Evolutionary conservation across 92 coral and sea anemone species (phyloP).

Genomic region (Montipora capitata): DNA sequence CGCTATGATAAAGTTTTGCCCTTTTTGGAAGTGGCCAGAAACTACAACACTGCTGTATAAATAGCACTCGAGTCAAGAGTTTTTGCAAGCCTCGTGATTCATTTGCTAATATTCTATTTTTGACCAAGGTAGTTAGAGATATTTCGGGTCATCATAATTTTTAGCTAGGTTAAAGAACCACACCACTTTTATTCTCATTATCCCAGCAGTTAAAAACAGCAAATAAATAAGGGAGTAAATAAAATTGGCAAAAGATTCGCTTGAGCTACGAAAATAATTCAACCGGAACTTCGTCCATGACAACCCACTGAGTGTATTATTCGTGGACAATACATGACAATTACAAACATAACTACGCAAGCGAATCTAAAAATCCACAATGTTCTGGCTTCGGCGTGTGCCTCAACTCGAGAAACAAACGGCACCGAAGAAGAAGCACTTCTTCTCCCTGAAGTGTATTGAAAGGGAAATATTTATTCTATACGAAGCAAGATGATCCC

Average conservation of each 20-base stretch:
- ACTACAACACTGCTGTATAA: no score
- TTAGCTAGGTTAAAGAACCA: not conserved
- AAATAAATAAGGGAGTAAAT: not conserved
- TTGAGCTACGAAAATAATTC: not conserved
- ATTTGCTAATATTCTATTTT: no score
- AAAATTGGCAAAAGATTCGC: not conserved
- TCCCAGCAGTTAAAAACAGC: not conserved
- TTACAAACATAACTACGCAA: conserved; percentile 28
- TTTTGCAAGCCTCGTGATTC: no score
- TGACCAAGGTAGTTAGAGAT: no score
- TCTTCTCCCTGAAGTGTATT: not conserved
- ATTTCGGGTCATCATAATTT: no score
- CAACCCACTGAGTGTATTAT: conserved; percentile 13
- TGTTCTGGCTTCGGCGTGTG: conserved; percentile 4
- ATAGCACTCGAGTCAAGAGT: no score
- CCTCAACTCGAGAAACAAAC: not conserved
- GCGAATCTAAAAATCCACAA: not conserved
- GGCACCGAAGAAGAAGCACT: not conserved
- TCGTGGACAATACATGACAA: conserved; percentile 38
- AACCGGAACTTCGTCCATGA: not conserved
- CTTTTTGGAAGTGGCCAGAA: no score
- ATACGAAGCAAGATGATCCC: no score
- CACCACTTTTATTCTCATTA: not conserved
- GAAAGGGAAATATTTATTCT: not conserved
- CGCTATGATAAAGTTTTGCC: no score